Evolutionary conservation across 2,113 vertebrate genomes (phyloP), one percentile per base, ranked within the genome.

Genomic region (Parus major): DNA sequence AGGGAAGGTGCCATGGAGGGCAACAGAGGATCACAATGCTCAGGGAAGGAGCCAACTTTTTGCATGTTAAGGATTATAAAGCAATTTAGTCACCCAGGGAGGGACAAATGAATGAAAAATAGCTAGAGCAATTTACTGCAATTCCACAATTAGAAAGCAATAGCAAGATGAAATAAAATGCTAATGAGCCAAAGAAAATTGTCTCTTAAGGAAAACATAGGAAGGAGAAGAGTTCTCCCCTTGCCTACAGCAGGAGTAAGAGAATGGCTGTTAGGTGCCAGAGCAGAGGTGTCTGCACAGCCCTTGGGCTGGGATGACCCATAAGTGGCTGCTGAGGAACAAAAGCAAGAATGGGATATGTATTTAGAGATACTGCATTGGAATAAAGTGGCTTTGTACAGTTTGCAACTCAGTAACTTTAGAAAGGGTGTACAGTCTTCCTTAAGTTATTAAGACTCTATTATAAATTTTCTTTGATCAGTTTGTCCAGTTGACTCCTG

Each of bases 281-380:
- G 44, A 49, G 6, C 31, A 46, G 57, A 33, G 35, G 27, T 22
- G 17, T 15, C 42, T 72, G 53, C 4, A 9, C 12, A 46, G 35
- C 42, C 46, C 24, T 2, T 0, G 2, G 23, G 35, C 14, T 0
- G 0, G 29, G 56, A 56, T 21, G 8, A 56, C 39, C 16, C 10
- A 2, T 5, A 7, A 15, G n/a, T 7, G 3, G 68, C 60, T 73
- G 41, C 36, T 53, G 47, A 70, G 56, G 42, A 65, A 22, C 29
- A 46, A 47, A 23, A 5, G 12, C 29, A 53, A 35, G 42, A 52
- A 24, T n/a, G 36, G 39, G 57, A 13, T 12, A 5, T 0, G 0
- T 1, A 12, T 2, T 25, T 10, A 16, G 35, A 47, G 39, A 28
- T 28, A 16, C 55, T 31, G 35, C 71, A 39, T 0, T 59, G 33